These are phyloP conservation scores for Lepidocyrtinus sp. DNA, from an alignment of 2,888 invertebrate species.

Conservation along the genomic window DNA sequence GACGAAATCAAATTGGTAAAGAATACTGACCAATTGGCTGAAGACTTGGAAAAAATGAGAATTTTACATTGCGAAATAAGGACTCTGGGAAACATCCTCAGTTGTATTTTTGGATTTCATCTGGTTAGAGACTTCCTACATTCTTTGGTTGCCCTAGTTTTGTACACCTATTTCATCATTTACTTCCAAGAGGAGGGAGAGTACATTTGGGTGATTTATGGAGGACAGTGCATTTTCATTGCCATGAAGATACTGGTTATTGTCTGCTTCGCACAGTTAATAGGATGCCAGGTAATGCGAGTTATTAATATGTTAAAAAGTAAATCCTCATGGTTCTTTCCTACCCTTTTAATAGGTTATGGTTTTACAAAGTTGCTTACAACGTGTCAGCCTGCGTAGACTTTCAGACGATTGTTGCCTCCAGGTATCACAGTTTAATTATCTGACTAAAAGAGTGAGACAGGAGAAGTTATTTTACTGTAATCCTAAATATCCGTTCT, in stretches of 20 bases:
- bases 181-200: slow-evolving; percentile 40
- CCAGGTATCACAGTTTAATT: too few species aligned
- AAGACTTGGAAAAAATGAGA: slow-evolving; percentile 65
- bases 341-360: slow-evolving; percentile 40
- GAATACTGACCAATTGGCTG: slow-evolving; percentile 35
- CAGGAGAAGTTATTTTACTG: too few species aligned
- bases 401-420: slow-evolving; percentile 40
- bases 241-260: slow-evolving; percentile 51
- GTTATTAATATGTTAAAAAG: too few species aligned
- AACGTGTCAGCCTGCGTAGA: slow-evolving; percentile 50
- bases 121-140: slow-evolving; percentile 62
- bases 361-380: slow-evolving; percentile 38
- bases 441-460: too few species aligned
- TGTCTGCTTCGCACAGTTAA: slow-evolving; percentile 55
- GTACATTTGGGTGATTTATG: slow-evolving; percentile 53
- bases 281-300: slow-evolving; percentile 52
- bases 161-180: slow-evolving; percentile 62
- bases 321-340: too few species aligned
- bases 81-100: slow-evolving; percentile 51
- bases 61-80: slow-evolving; percentile 63
- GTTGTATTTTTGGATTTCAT: slow-evolving; percentile 65
- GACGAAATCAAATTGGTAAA: slow-evolving; percentile 39
- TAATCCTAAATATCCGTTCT: too few species aligned
- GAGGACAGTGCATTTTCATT: slow-evolving; percentile 54
- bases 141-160: slow-evolving; percentile 54